Base-by-base conservation (phyloP, 2,113 vertebrate genomes). In the Neotoma lepida region DNA sequence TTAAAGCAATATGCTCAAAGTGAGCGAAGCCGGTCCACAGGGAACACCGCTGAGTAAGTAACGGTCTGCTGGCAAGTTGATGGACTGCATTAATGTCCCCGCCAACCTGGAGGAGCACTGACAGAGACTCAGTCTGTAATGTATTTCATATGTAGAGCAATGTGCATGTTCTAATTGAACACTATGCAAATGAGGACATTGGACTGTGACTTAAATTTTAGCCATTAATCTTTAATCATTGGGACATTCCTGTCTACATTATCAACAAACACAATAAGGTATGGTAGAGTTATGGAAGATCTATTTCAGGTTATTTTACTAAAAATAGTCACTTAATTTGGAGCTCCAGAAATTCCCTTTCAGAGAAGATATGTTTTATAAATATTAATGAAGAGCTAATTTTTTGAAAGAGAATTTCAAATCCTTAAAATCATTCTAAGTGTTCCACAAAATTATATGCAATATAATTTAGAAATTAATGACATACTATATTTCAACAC, bases 1-100 rank as follows among this genome's bases (percentile, higher is more conserved):
- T 90, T 95, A 95, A 97, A 96, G 93, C 97, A 98, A 68, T 26
- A 94, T 95, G 93, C 94, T 97, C 93, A 76, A 91, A 96, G 46
- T 77, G 85, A 98, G 86, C 14, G 39, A 68, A 33, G 22, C 18
- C 89, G 82, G 76, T 68, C 51, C 81, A 4, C 14, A 17, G 90
- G 68, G 80, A 97, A 20, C 4, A 24, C 44, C 14, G 26, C 13
- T 2, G 85, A 96, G 68, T 93, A 95, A 97, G 95, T n/a, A 95
- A 61, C 26, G 82, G 95, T 95, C 74, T 92, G 91, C 95, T 82
- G 96, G 10, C 30, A 49, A 96, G 89, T 87, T 18, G 17, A 94
- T 94, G 56, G 56, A 71, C 89, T 97, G n/a, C 46, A 85, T 96
- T 96, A 95, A 74, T 56, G 63, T 81, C 41, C 33, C 85, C 77